Base-by-base conservation (phyloP, 2,797 vertebrate species). In the Epinephelus malabaricus region DNA sequence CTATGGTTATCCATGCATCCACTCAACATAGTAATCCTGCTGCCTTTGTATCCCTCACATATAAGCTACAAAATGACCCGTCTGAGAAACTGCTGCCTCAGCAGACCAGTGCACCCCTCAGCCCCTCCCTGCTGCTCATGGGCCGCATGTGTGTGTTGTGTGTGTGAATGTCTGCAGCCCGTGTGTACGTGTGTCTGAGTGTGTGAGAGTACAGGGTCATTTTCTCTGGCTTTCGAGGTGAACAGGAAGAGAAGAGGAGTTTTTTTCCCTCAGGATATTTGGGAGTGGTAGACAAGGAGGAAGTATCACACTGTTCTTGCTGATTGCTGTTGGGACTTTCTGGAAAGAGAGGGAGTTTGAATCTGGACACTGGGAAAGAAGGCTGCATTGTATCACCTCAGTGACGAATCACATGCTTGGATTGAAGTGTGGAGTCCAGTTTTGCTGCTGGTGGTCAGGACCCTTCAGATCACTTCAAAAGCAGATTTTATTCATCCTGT, bases 11-110 rank as follows among this genome's bases (percentile, higher is more conserved):
- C 69, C 85, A 82, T 89, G 88, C 78, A 84, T 89, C 84, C 79
- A 75, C 83, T 78, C 73, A 67, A 76, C 87, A 69, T 82, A 74
- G 85, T 88, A 88, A 79, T 90, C 88, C 88, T 71, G 83, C 77
- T 81, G 81, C 89, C 87, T 95, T 94, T 94, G 94, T 94, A 69
- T 79, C 72, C 77, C 66, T 85, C 81, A 81, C 83, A 78, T 91
- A 88, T 89, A 86, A 89, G 78, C 90, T 84, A 84, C 88, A 88
- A 92, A 93, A 88, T 92, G 81, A 90, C 81, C 86, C 81, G 84
- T 78, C 78, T 75, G 85, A 91, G 75, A 91, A 92, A 91, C 69
- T 84, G 92, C 90, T 89, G 76, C 73, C 70, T 92, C 91, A 91
- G 92, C 91, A 85, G 74, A 46, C 58, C 50, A 3, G 5, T 66